phyloP scores from a whole-genome alignment of 2,888 invertebrate species.

The Deilephila elpenor region DNA sequence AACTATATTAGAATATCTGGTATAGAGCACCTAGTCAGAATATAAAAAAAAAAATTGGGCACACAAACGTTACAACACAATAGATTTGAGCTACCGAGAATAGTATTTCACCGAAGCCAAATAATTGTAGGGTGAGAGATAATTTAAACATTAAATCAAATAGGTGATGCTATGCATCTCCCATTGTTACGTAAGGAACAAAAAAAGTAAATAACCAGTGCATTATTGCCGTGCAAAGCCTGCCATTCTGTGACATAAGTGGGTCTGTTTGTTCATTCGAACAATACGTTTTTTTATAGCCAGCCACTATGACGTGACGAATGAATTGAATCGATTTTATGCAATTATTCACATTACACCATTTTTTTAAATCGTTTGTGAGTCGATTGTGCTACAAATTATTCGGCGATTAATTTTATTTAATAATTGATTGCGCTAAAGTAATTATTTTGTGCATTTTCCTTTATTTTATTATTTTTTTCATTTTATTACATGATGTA shows the following conservation, averaged over 20 bases:
- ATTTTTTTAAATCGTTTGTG: slow-evolving; percentile 35
- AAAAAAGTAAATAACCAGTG: not conserved
- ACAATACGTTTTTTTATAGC: slow-evolving; percentile 37
- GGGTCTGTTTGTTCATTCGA: slow-evolving; percentile 34
- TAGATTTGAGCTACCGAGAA: too few relatives aligned
- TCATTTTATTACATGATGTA: too few relatives aligned
- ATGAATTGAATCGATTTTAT: slow-evolving; percentile 47
- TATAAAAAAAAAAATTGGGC: too few relatives aligned
- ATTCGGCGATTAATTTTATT: not conserved
- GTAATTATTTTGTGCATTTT: too few relatives aligned
- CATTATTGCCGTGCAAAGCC: slow-evolving; percentile 27
- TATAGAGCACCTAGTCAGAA: too few relatives aligned
- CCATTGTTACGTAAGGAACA: not conserved
- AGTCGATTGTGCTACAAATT: not conserved
- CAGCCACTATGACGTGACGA: slow-evolving; percentile 43
- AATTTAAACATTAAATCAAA: not conserved
- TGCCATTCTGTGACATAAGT: slow-evolving; percentile 34
- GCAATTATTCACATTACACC: slow-evolving; percentile 40
- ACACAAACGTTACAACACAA: too few relatives aligned
- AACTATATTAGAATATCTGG: too few relatives aligned
- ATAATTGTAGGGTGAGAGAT: not conserved
- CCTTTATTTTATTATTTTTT: too few relatives aligned
- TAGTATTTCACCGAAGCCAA: not conserved
- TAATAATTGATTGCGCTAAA: too few relatives aligned
- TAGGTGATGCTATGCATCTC: slow-evolving; percentile 1